These are phyloP conservation scores for Pogona vitticeps DNA, from an alignment of 2,113 vertebrate species.

Conservation along the genomic window DNA sequence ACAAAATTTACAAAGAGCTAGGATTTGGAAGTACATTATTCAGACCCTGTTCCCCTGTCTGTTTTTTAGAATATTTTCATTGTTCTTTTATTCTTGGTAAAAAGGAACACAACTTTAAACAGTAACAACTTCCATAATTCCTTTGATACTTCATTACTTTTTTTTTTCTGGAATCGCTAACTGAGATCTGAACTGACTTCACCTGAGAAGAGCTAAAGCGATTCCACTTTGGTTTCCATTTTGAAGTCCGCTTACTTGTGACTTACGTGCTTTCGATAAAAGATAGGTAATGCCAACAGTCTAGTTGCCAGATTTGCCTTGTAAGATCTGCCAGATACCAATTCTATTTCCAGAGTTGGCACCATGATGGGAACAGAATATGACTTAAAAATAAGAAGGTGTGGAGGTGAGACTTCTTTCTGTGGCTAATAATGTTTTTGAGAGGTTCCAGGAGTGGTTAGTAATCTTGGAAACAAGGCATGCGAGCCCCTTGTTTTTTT, in stretches of 20 bases:
- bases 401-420: not conserved
- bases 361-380: too few relatives aligned
- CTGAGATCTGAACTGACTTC: not conserved
- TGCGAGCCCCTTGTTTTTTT: not conserved
- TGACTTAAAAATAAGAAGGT: not conserved
- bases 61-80: not conserved
- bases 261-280: not conserved
- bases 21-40: not conserved
- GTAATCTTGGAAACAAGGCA: not conserved
- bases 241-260: not conserved
- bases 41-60: not conserved
- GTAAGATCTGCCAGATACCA: not conserved
- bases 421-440: too few relatives aligned
- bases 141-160: not conserved
- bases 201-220: too few relatives aligned
- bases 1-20: not conserved
- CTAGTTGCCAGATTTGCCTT: too few relatives aligned
- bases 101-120: not conserved
- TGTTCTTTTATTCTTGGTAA: not conserved
- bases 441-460: too few relatives aligned
- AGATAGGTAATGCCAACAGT: too few relatives aligned
- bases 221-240: not conserved
- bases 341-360: not conserved
- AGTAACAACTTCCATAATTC: not conserved
- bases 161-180: not conserved